A percentile compares a stretch with the other conserved stretches of the same genome.
phyloP scores from a whole-genome alignment of 2,797 vertebrate species.

The Halcyon badia region DNA sequence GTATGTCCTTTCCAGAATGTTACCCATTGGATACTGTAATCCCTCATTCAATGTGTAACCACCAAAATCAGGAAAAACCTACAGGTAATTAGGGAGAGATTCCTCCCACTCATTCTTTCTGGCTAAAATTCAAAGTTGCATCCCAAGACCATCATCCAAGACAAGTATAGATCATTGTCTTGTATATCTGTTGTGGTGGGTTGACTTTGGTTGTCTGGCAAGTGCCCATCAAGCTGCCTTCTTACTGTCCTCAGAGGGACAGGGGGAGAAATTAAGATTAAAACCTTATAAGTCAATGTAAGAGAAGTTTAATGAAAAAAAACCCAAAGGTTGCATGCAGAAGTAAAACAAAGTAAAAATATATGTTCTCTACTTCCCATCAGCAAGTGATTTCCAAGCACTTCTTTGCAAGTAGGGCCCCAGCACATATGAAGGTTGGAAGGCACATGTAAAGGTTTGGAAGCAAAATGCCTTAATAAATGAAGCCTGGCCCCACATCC shows the following conservation, averaged over 20 bases:
- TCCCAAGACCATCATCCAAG: background rate
- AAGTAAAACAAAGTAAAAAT: background rate
- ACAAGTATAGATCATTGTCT: background rate
- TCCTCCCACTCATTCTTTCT: background rate
- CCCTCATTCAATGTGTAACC: background rate
- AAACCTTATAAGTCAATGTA: accelerated
- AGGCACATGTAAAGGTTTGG: background rate
- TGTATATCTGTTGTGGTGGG: background rate
- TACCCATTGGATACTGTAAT: background rate
- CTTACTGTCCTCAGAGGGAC: background rate
- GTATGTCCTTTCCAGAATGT: background rate
- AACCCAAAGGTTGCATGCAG: accelerated
- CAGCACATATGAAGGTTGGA: accelerated
- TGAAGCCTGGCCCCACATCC: accelerated
- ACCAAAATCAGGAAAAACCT: background rate
- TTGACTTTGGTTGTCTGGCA: background rate
- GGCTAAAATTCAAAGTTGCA: background rate
- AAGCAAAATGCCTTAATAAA: background rate
- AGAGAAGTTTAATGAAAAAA: background rate
- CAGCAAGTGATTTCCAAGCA: background rate
- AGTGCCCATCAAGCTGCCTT: background rate
- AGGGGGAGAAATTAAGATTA: background rate
- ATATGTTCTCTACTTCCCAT: background rate
- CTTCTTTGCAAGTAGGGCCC: background rate
- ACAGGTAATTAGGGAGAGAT: background rate